Conservation (phyloP, 30 jellyfish, hydroid and myxozoan genomes). For the Phacellophora camtschatica region DNA sequence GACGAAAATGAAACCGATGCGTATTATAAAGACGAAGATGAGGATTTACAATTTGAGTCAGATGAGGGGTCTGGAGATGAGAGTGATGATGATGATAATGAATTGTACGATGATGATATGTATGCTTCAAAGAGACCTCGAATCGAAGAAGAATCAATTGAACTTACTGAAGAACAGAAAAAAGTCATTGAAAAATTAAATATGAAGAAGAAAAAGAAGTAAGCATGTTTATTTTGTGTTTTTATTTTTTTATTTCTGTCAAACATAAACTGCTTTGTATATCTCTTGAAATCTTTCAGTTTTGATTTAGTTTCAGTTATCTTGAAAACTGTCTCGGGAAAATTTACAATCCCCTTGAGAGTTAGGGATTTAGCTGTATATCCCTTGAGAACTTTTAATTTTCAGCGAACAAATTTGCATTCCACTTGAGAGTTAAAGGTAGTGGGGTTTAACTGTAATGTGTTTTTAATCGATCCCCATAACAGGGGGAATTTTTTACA, state of each 20-base stretch:
- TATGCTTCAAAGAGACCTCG: conserved; percentile 75
- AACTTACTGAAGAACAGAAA: conserved; percentile 50
- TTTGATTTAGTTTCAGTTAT: too few species aligned
- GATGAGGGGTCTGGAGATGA: conserved; percentile 56
- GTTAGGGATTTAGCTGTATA: too few species aligned
- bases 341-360: too few species aligned
- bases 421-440: too few species aligned
- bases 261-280: too few species aligned
- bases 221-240: not conserved
- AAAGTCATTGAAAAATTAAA: conserved; percentile 32
- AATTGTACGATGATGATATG: conserved; percentile 73
- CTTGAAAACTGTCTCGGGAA: too few species aligned
- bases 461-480: too few species aligned
- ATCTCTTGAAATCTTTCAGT: too few species aligned
- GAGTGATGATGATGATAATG: conserved; percentile 69
- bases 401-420: too few species aligned
- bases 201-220: conserved; percentile 29
- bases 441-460: too few species aligned
- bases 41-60: conserved; percentile 71
- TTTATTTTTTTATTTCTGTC: not conserved
- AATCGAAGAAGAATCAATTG: conserved; percentile 48
- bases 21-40: conserved; percentile 58
- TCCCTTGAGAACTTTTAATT: too few species aligned
- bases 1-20: conserved; percentile 28
- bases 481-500: too few species aligned